Evolutionary conservation across 53 echinoderm and acorn worm species (phyloP), one percentile per base, ranked within the genome.

Genomic region (Temnopleurus reevesii): DNA sequence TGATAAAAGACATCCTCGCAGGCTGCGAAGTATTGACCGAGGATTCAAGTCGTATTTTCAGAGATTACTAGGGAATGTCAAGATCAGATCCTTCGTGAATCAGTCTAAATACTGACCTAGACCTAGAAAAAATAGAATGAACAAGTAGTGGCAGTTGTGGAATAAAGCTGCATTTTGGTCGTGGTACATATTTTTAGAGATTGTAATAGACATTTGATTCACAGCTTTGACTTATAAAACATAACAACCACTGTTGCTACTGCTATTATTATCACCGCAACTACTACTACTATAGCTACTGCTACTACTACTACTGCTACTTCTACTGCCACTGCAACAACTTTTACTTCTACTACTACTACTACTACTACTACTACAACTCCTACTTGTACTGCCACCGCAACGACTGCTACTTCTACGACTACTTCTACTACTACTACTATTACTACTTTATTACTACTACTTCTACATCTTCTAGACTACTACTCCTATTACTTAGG

Each of bases 101-200:
- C 21, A 41, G 71, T 66, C 41, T 21, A 66, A 66, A 66, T 66
- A 38, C 71, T 21, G 21, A 71, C 41, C 71, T 71, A 38, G 71
- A 71, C 71, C 71, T 71, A 38, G 29, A 36, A 17, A 12, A 5
- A 63, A 71, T 21, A 71, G 36, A 71, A 41, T n/a, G 8, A 71
- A 71, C 41, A 71, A 41, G 71, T 71, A 23, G 7, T 71, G 8
- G 63, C 6, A 8, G 17, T 21, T n/a, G 1, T 0, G 63, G 5
- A 41, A 5, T 71, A 71, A 66, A 38, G 41, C 36, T 38, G 66
- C 66, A 66, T 66, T 31, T 36, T 21, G 41, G 8, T 43, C 43
- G 41, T 43, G 71, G 71, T 8, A 21, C 71, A 71, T 71, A n/a
- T n/a, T n/a, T n/a, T n/a, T n/a, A n/a, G n/a, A n/a, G n/a, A n/a